These are phyloP conservation scores for Gryllus longicercus DNA, from an alignment of 2,888 invertebrate species.

Conservation along the genomic window DNA sequence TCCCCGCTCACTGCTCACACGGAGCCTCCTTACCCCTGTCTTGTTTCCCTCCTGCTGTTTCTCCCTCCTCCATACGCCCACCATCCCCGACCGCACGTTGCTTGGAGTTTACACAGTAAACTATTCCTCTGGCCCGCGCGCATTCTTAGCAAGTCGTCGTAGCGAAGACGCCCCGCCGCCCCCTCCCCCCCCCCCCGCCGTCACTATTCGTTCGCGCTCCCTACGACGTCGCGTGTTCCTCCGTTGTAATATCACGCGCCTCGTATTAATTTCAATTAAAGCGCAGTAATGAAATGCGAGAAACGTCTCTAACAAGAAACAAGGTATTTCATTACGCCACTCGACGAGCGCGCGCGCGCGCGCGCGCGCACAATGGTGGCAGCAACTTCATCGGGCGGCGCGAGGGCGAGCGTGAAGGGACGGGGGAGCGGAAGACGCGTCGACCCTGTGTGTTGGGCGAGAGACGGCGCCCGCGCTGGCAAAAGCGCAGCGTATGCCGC, in stretches of 20 bases:
- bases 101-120: not conserved
- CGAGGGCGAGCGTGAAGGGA: not conserved
- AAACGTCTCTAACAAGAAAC: conserved; percentile 17
- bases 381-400: not conserved
- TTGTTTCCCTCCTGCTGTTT: too few relatives aligned
- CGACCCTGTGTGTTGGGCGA: too few relatives aligned
- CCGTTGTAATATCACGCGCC: conserved; percentile 10
- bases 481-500: too few relatives aligned
- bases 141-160: not conserved
- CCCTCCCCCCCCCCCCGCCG: not conserved
- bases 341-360: not conserved
- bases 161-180: not conserved
- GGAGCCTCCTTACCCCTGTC: too few relatives aligned
- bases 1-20: too few relatives aligned
- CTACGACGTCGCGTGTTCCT: not conserved
- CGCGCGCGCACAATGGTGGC: not conserved
- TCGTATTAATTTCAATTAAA: conserved; percentile 17
- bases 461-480: too few relatives aligned
- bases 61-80: too few relatives aligned
- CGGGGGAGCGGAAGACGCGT: not conserved
- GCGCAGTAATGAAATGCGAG: conserved; percentile 10
- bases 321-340: conserved; percentile 10
- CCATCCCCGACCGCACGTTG: too few relatives aligned
- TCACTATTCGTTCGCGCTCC: not conserved
- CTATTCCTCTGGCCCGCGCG: not conserved